Base-by-base conservation (phyloP, 2,888 invertebrate genomes). In the Tenthredo distinguenda region DNA sequence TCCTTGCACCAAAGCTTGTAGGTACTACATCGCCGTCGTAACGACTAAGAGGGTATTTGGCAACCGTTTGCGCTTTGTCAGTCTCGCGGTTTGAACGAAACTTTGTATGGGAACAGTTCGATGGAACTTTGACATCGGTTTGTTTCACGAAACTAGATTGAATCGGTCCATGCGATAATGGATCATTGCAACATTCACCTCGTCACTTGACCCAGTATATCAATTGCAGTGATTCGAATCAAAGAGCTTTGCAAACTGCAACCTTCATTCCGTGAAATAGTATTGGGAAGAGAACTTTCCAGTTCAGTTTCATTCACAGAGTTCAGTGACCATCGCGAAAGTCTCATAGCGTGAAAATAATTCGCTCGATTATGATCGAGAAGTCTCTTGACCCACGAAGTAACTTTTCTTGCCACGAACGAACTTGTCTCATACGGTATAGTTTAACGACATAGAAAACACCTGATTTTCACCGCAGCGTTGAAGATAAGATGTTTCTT, bases 81-180 rank as follows among this genome's bases (percentile, higher is more conserved):
- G 31, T 77, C 77, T 18, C 34, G 50, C 15, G 55, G 77, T 55
- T 77, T 31, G 9, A 77, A 50, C 6, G 18, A 9, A 77, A 77
- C 77, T 77, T 50, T 74, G 9, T 9, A 74, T 43, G 1, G 5
- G 1, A 43, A 74, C 43, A 74, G 74, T 74, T 26, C 43, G 74
- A 74, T 74, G 40, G 6, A 74, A 74, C 21, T 74, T 74, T 55
- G 55, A 50, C 50, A 77, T 50, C 34, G 77, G 77, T 77, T n/a
- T 31, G 50, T 34, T 77, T 31, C 77, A 43, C 18, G 18, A 15
- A 55, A 18, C 31, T 50, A 12, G 77, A 77, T 77, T 31, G 34
- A 50, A 77, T 77, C 18, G 55, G 50, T n/a, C 15, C 12, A 74
- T 21, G 12, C 21, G 12, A 34, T 68, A 47, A 74, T 74, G 74